Percentiles rank a stretch among this genome's conserved stretches.
Evolutionary conservation across 2,797 vertebrate species (phyloP).

Genomic region (Gymnothorax reevesii): DNA sequence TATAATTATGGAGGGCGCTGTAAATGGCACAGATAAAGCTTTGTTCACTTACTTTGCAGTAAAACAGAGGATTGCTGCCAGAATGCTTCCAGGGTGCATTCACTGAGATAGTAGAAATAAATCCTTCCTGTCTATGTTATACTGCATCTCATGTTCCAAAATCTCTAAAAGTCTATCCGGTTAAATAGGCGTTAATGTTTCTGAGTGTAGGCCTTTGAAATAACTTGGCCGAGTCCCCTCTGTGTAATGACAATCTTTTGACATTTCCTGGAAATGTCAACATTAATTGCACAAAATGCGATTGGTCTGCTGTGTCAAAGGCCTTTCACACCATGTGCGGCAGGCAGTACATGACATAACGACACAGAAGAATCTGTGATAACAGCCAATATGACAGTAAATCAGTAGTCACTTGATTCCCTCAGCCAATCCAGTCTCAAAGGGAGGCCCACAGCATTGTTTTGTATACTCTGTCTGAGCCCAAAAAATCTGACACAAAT

Average conservation of each 20-base stretch:
- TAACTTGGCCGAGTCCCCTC: not conserved
- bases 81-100: not conserved
- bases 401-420: not conserved
- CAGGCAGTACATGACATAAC: constrained; percentile 8
- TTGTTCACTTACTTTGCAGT: not conserved
- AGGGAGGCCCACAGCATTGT: not conserved
- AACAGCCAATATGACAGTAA: not conserved
- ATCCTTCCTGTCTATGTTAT: not conserved
- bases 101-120: not conserved
- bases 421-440: not conserved
- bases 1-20: not conserved
- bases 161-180: not conserved
- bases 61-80: not conserved
- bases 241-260: not conserved
- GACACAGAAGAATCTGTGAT: not conserved
- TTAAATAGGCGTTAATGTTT: not conserved
- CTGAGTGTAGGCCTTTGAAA: constrained; percentile 6
- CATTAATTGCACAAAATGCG: constrained; percentile 14
- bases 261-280: constrained; percentile 9
- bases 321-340: not conserved
- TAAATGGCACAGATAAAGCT: not conserved
- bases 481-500: not conserved
- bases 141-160: not conserved
- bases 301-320: not conserved
- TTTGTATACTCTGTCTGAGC: not conserved